phyloP scores from a whole-genome alignment of 1,140 invertebrate genomes.

The Drosophila yakuba region DNA sequence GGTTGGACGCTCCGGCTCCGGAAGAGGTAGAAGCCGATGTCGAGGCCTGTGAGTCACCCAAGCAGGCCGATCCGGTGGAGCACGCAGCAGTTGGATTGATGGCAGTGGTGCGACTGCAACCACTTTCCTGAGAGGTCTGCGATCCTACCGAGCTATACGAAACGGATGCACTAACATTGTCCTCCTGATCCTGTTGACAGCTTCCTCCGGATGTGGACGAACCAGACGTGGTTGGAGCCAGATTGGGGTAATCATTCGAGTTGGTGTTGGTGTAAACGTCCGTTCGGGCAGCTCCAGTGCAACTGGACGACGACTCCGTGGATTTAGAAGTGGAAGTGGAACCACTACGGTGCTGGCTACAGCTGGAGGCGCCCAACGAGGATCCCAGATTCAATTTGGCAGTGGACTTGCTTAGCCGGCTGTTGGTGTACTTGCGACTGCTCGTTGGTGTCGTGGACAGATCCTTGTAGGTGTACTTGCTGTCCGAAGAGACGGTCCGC shows the following conservation, averaged over 20 bases:
- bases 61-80: slow-evolving; percentile 18
- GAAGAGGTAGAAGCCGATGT: slow-evolving; percentile 64
- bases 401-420: slow-evolving; percentile 82
- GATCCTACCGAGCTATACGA: slow-evolving; percentile 64
- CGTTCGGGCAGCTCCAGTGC: slow-evolving; percentile 40
- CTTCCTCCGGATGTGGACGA: slow-evolving; percentile 17
- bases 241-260: slow-evolving; percentile 67
- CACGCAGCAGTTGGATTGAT: slow-evolving; percentile 9
- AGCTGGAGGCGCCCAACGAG: slow-evolving; percentile 48
- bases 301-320: slow-evolving; percentile 9
- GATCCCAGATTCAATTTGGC: slow-evolving; percentile 80
- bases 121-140: slow-evolving; percentile 65
- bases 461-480: slow-evolving; percentile 83
- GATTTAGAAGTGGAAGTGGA: slow-evolving; percentile 15
- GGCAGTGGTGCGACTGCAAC: slow-evolving; percentile 73
- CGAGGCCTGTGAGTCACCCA: slow-evolving; percentile 71
- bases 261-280: slow-evolving; percentile 78
- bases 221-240: slow-evolving; percentile 8
- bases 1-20: slow-evolving; percentile 40
- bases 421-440: slow-evolving; percentile 75
- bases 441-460: slow-evolving; percentile 78
- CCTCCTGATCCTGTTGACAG: slow-evolving; percentile 32
- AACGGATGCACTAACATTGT: slow-evolving; percentile 31
- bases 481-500: slow-evolving; percentile 77
- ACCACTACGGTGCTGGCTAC: slow-evolving; percentile 37